Evolutionary conservation across 2,797 vertebrate species (phyloP).

Genomic region (Arremon brunneinucha): DNA sequence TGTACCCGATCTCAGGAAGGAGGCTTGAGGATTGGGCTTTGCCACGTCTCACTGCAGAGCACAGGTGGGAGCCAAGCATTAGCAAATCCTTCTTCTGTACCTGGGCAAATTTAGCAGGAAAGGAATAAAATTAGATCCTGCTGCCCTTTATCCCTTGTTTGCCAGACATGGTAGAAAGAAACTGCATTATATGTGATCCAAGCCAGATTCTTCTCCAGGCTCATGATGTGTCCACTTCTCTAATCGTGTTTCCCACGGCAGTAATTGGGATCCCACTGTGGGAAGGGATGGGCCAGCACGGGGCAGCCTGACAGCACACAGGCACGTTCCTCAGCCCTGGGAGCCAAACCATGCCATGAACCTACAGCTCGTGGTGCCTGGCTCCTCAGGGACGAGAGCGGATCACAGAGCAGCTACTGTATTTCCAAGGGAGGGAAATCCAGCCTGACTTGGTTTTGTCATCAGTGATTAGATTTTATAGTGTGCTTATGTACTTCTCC

Average conservation of each 20-base stretch:
- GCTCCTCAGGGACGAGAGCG: background rate
- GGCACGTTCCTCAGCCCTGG: background rate
- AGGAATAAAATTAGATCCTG: background rate
- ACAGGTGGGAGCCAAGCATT: background rate
- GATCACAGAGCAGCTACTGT: background rate
- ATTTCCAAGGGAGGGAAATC: background rate
- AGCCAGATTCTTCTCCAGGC: background rate
- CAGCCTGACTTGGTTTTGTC: background rate
- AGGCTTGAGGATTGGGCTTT: background rate
- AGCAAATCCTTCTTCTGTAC: background rate
- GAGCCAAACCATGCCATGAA: background rate
- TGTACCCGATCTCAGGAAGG: background rate
- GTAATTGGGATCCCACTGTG: no score
- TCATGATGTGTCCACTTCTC: background rate
- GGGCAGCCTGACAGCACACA: background rate
- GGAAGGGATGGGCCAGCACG: background rate
- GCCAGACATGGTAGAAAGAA: background rate
- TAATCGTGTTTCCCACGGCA: background rate
- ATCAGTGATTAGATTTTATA: background rate
- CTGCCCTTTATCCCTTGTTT: background rate
- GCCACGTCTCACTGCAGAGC: background rate
- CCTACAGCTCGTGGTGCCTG: accelerated
- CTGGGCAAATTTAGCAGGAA: background rate
- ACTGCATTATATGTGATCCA: accelerated
- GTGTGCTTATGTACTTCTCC: background rate